Conservation (phyloP, 2,113 vertebrate species). For the Nestor notabilis region DNA sequence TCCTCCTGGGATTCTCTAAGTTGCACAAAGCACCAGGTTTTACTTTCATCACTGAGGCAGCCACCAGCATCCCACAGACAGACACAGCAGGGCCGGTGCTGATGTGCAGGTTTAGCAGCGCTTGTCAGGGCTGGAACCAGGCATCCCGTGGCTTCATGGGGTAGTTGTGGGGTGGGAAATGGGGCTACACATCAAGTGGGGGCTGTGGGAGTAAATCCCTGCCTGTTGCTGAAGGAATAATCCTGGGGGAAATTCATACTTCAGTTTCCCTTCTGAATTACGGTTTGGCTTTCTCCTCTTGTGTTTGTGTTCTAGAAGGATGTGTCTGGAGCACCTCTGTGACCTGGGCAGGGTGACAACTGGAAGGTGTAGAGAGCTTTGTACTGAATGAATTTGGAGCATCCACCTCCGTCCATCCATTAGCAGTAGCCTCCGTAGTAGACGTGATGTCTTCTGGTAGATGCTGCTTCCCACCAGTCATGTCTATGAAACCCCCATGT, state of each 20-base stretch:
- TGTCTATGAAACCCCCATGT: not conserved
- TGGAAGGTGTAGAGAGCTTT: not conserved
- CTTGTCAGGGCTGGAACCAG: not conserved
- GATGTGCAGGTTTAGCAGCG: not conserved
- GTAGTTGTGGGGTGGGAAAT: not conserved
- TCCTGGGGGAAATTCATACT: not conserved
- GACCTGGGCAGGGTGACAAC: not conserved
- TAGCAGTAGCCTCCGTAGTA: not conserved
- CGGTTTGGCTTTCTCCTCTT: not conserved
- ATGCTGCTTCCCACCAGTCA: not conserved
- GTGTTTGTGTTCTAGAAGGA: not conserved
- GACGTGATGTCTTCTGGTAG: fast-evolving
- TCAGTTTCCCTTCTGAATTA: not conserved
- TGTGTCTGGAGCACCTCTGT: not conserved
- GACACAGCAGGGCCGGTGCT: fast-evolving
- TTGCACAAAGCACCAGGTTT: not conserved
- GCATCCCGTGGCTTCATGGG: fast-evolving
- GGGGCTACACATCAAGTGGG: not conserved
- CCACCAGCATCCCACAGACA: not conserved
- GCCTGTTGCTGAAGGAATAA: not conserved
- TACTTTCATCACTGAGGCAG: not conserved
- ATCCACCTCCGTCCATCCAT: fast-evolving
- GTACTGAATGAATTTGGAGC: not conserved
- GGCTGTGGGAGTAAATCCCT: not conserved
- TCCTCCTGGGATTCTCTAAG: not conserved